phyloP scores from a whole-genome alignment of 2,113 vertebrate species.

The Phrynocephalus versicolor region DNA sequence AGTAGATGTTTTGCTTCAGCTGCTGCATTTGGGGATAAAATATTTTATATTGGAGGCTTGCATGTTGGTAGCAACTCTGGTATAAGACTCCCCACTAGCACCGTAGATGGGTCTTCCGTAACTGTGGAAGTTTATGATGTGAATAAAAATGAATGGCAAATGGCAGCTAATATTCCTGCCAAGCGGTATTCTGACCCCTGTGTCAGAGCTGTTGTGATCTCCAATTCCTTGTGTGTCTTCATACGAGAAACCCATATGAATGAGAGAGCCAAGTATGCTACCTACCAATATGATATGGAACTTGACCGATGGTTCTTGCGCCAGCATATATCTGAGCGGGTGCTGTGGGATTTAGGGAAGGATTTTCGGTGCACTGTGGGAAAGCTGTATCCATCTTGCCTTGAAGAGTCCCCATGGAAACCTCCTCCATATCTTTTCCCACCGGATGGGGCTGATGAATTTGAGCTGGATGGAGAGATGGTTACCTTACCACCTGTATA shows the following conservation, averaged over 20 bases:
- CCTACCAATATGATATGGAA: constrained; percentile 92
- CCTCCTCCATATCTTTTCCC: constrained; percentile 95
- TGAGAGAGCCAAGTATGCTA: constrained; percentile 92
- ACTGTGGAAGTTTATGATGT: constrained; percentile 95
- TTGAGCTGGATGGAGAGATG: constrained; percentile 92
- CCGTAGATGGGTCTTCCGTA: constrained; percentile 90
- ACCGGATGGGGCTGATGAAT: constrained; percentile 90
- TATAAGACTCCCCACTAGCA: constrained; percentile 85
- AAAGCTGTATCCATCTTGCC: constrained; percentile 97
- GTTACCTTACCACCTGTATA: constrained; percentile 89
- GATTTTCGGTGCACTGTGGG: constrained; percentile 95
- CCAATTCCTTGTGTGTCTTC: constrained; percentile 91
- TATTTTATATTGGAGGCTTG: constrained; percentile 95
- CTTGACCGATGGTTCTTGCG: constrained; percentile 91
- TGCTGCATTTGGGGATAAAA: constrained; percentile 89
- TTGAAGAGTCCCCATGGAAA: constrained; percentile 97
- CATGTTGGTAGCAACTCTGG: constrained; percentile 93
- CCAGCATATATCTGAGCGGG: constrained; percentile 93
- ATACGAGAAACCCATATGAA: constrained; percentile 95
- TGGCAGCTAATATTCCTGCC: constrained; percentile 92
- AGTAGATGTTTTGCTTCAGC: constrained; percentile 95
- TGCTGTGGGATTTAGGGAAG: constrained; percentile 94
- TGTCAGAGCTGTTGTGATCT: constrained; percentile 90
- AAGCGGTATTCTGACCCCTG: constrained; percentile 94
- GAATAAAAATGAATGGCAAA: constrained; percentile 93